These are phyloP conservation scores for Stichopus horrens DNA, from an alignment of 53 echinoderm and acorn worm genomes.

Conservation along the genomic window DNA sequence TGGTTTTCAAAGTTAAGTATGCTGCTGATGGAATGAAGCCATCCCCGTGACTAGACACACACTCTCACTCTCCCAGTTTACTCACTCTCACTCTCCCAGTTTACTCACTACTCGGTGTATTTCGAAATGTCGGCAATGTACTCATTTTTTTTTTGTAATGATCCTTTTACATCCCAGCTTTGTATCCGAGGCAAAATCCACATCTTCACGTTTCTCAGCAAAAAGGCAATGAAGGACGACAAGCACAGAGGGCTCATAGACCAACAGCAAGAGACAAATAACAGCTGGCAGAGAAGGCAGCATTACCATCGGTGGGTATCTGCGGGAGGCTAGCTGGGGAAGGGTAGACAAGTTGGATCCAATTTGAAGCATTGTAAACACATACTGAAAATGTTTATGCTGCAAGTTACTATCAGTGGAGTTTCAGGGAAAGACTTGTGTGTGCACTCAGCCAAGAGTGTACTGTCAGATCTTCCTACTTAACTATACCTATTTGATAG, in stretches of 20 bases:
- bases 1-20: no score
- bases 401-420: no score
- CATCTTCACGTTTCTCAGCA: conserved; percentile 92
- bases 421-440: no score
- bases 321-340: not conserved
- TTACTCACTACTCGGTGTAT: no score
- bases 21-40: no score
- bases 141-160: no score
- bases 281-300: conserved; percentile 35
- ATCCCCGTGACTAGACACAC: no score
- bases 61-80: no score
- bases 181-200: conserved; percentile 93
- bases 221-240: conserved; percentile 84
- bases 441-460: not conserved
- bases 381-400: not conserved
- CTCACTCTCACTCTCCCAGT: no score
- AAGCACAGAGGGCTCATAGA: conserved; percentile 72
- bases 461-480: not conserved
- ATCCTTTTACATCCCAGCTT: conserved; percentile 51
- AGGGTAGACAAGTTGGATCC: not conserved
- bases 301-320: conserved; percentile 27
- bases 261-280: conserved; percentile 59
- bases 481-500: not conserved
- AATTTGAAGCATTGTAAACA: not conserved
- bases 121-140: no score